Evolutionary conservation across 2,797 vertebrate species (phyloP), one percentile per base, ranked within the genome.

Genomic region (Zenarchopterus dispar): DNA sequence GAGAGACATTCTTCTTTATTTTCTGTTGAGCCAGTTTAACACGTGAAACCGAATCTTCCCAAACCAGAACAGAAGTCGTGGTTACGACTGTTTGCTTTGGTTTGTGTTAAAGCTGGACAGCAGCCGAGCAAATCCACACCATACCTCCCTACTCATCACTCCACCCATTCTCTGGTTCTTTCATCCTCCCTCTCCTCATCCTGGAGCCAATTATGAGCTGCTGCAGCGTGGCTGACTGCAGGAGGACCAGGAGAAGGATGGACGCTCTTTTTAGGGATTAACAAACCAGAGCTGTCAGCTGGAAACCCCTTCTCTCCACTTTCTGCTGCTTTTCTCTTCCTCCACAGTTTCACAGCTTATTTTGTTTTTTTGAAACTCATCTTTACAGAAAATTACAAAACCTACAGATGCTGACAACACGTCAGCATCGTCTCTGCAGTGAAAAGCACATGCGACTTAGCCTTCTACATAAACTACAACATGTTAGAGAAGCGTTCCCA

Each of bases 181-280:
- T 82, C 73, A 80, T 82, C 79, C 66, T 77, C 65, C 57, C 56
- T 81, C 42, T 6, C 75, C 81, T 41, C 19, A 22, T 82, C 70
- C 78, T 80, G 80, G 72, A 82, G 78, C 83, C 83, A 84, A 84
- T 87, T 82, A 85, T 87, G 82, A 82, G 75, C 73, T 75, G 69
- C 80, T 62, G 42, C 54, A 70, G 65, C 49, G 70, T 80, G 82
- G 75, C 81, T 81, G 58, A 51, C 47, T 66, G 73, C 36, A 51
- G 55, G 61, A 67, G 66, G 73, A 57, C 50, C 56, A 42, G 45
- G 75, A 22, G 41, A 60, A 65, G 78, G 19, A 10, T 10, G 33
- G 5, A 36, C 66, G 75, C 77, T 67, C 70, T 74, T 75, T 67
- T 79, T 53, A 75, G 75, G 83, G 83, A 88, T 84, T 88, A 84